Evolutionary conservation across 2,888 invertebrate genomes (phyloP).

Genomic region (Tinea pellionella): DNA sequence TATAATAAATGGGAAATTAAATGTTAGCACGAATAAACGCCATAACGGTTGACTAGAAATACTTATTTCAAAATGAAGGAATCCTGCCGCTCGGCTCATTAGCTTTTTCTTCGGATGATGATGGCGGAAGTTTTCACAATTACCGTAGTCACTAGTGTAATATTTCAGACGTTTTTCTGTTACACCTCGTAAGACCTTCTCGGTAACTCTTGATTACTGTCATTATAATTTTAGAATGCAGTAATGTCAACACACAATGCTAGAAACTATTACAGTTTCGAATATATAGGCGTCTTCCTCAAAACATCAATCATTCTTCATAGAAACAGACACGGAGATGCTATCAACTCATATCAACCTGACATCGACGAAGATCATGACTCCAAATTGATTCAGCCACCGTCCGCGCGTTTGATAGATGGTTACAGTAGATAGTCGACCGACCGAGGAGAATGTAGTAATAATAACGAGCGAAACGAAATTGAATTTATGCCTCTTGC

Average conservation of each 20-base stretch:
- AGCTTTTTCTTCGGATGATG: background rate
- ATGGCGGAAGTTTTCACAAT: slow-evolving; percentile 8
- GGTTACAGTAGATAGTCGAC: slow-evolving; percentile 2
- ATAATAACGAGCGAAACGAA: slow-evolving; percentile 11
- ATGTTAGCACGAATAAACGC: background rate
- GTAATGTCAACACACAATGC: slow-evolving; percentile 23
- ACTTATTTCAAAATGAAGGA: background rate
- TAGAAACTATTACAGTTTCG: slow-evolving; percentile 6
- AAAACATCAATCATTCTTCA: background rate
- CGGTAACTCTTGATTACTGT: slow-evolving; percentile 24
- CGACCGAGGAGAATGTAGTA: slow-evolving; percentile 2
- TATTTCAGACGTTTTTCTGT: slow-evolving; percentile 6
- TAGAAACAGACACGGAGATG: background rate
- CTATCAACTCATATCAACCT: background rate
- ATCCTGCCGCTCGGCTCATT: background rate
- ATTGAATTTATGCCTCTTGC: slow-evolving; percentile 14
- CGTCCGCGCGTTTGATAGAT: slow-evolving; percentile 1
- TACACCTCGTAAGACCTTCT: slow-evolving; percentile 19
- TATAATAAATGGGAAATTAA: background rate
- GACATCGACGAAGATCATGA: background rate
- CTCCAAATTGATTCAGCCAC: slow-evolving; percentile 6
- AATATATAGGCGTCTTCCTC: background rate
- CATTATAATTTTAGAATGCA: slow-evolving; percentile 21
- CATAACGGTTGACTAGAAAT: background rate
- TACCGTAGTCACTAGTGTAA: slow-evolving; percentile 4